Percentiles rank a stretch among this genome's conserved stretches.
Evolutionary conservation across 2,797 vertebrate species (phyloP).

Genomic region (Anguilla obscura): DNA sequence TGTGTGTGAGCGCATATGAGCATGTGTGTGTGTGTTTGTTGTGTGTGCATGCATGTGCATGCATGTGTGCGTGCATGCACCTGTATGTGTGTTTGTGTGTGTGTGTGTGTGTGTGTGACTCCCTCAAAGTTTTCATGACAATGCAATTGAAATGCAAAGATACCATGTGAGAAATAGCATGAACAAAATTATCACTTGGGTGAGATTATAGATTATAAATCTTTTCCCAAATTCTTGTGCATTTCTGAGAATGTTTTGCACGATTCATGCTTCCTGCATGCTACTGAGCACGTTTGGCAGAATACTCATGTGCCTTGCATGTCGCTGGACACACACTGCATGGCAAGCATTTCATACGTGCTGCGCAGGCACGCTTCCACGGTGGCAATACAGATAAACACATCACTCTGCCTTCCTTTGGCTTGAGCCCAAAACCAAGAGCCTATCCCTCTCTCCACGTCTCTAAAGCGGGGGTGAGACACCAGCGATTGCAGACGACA

Average conservation of each 20-base stretch:
- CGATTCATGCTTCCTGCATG: not conserved
- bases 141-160: too few relatives aligned
- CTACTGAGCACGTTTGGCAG: not conserved
- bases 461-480: not conserved
- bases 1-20: too few relatives aligned
- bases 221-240: too few relatives aligned
- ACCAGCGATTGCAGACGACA: not conserved
- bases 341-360: not conserved
- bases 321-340: not conserved
- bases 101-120: too few relatives aligned
- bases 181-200: too few relatives aligned
- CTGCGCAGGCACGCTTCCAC: not conserved
- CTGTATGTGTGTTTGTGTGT: too few relatives aligned
- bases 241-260: not conserved
- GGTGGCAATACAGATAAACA: not conserved
- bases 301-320: not conserved
- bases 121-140: too few relatives aligned
- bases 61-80: too few relatives aligned
- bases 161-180: too few relatives aligned
- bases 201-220: too few relatives aligned
- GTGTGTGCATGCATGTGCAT: too few relatives aligned
- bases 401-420: not conserved
- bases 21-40: too few relatives aligned
- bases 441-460: not conserved
- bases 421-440: not conserved